Base-by-base conservation (phyloP, 92 coral and sea anemone species). In the Parazoanthus darwini region DNA sequence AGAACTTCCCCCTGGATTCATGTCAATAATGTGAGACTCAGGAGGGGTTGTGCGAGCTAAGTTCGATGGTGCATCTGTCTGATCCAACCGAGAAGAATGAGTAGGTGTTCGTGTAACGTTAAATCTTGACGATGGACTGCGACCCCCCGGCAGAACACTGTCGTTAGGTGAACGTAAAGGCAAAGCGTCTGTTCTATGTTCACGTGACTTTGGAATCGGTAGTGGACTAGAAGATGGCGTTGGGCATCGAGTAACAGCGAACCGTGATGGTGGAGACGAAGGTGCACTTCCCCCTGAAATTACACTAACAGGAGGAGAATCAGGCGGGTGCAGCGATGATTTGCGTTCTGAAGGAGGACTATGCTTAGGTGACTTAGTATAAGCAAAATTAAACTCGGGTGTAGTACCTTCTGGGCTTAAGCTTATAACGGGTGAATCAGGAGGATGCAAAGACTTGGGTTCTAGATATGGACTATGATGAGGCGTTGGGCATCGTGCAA, bases 161-260 rank as follows among this genome's bases (percentile, higher is more conserved):
- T 7, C 79, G 46, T 33, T 84, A 20, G 67, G 87, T 42, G 66
- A 4, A 4, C 2, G 35, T 48, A 79, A 23, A 29, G 22, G 66
- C 38, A 39, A 2, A 29, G 59, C 43, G 13, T 71, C 38, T 82
- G 86, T 84, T 73, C 44, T 73, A 20, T 48, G 66, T 8, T 84
- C 68, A 3, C 70, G 15, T 26, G 79, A 84, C 37, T 46, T 71
- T 6, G 79, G 26, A 46, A 71, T 13, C 1, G 58, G 43, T 46
- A 25, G 74, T n/a, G 78, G 87, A 26, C 78, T 70, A 14, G 67
- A 13, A 67, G 73, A 43, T 36, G 87, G 87, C 68, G 87, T 48
- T 70, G 65, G 87, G 9, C 79, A 70, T 43, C 79, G 79, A 43
- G 87, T 22, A 68, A 84, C 87, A 71, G 79, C 38, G 16, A 84